Evolutionary conservation across 92 coral and sea anemone genomes (phyloP).

Genomic region (Epizoanthus illoricatus): DNA sequence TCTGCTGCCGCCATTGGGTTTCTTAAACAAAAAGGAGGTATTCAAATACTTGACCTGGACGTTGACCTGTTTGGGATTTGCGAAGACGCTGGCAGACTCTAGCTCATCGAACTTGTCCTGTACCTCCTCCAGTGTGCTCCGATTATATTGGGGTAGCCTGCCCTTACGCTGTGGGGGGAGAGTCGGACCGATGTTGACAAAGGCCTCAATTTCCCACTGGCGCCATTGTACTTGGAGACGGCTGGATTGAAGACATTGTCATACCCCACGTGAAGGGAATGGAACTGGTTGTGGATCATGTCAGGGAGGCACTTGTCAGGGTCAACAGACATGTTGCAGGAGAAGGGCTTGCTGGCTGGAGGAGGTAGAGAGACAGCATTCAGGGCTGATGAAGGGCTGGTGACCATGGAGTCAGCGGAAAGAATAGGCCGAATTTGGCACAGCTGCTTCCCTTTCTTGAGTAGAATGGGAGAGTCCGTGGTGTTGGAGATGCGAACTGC

Average conservation of each 20-base stretch:
- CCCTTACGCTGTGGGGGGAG: no score
- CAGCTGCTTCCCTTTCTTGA: slow-evolving; percentile 51
- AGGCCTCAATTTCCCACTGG: slow-evolving; percentile 52
- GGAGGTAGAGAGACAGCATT: slow-evolving; percentile 47
- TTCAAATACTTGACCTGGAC: slow-evolving; percentile 34
- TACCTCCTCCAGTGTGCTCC: slow-evolving; percentile 38
- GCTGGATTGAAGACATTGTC: no score
- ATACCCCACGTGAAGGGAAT: no score
- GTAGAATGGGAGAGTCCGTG: no score
- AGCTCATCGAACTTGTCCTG: slow-evolving; percentile 43
- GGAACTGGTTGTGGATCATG: no score
- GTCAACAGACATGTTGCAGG: no score
- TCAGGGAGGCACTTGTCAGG: no score
- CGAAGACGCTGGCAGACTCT: slow-evolving; percentile 42
- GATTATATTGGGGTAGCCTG: slow-evolving; percentile 48
- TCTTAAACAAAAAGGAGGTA: slow-evolving; percentile 40
- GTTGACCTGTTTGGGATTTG: no score
- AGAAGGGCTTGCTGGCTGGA: no score
- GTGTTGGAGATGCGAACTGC: slow-evolving; percentile 35
- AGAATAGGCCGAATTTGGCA: slow-evolving; percentile 47
- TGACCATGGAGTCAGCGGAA: slow-evolving; percentile 13
- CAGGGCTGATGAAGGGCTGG: slow-evolving; percentile 18
- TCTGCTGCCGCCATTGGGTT: slow-evolving; percentile 45
- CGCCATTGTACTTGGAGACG: slow-evolving; percentile 59
- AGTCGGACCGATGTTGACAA: no score